Evolutionary conservation across 2,797 vertebrate species (phyloP).

Genomic region (Thripadectes ignobilis): DNA sequence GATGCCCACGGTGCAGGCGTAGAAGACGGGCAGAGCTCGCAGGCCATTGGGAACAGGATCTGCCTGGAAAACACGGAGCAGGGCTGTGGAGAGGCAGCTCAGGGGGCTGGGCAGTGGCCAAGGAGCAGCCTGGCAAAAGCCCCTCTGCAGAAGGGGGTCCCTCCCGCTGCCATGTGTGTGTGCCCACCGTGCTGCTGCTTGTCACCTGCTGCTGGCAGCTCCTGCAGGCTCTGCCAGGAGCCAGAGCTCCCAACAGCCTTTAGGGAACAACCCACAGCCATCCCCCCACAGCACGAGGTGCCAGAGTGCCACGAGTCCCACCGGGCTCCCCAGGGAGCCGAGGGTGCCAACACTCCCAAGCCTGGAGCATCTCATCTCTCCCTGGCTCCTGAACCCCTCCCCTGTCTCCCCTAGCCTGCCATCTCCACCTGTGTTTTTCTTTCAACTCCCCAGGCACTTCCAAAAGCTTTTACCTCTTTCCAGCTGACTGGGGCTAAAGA

Average conservation of each 20-base stretch:
- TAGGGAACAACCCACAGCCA: neutral
- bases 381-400: neutral
- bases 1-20: slow-evolving; percentile 89
- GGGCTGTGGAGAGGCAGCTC: neutral
- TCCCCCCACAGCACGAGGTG: rapidly evolving
- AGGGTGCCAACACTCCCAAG: neutral
- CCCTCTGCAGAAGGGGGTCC: neutral
- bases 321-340: rapidly evolving
- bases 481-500: neutral
- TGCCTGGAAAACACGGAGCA: slow-evolving; percentile 69
- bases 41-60: slow-evolving; percentile 93
- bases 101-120: neutral
- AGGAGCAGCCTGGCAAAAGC: neutral
- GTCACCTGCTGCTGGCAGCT: neutral
- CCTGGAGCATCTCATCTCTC: neutral
- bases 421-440: rapidly evolving
- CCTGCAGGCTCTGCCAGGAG: neutral
- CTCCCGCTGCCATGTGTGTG: no score
- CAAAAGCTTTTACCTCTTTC: neutral
- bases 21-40: slow-evolving; percentile 90
- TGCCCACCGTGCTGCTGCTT: no score
- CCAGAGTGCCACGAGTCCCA: neutral
- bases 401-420: neutral
- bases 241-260: neutral
- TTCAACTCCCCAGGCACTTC: neutral